Percentiles rank a stretch among this genome's conserved stretches.
Evolutionary conservation across 2,888 invertebrate species (phyloP).

Genomic region (Phytoseiulus persimilis): DNA sequence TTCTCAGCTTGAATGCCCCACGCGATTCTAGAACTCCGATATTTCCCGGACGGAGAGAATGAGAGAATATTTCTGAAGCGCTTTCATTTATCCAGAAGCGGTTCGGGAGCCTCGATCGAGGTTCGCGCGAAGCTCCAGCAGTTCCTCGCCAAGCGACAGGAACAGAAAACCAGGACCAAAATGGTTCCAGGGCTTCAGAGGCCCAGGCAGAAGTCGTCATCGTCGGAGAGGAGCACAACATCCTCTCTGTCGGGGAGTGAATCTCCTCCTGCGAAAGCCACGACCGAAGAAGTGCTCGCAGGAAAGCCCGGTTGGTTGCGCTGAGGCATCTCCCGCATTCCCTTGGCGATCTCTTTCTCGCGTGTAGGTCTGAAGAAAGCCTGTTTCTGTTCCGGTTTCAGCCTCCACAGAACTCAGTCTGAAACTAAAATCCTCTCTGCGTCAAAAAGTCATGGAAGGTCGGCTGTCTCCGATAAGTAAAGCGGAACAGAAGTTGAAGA

Average conservation of each 20-base stretch:
- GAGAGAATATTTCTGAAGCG: neutral
- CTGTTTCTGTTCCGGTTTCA: neutral
- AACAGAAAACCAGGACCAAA: conserved; percentile 17
- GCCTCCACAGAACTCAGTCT: conserved; percentile 6
- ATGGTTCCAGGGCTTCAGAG: neutral
- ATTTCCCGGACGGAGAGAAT: neutral
- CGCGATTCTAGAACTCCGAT: no score
- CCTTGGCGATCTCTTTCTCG: neutral
- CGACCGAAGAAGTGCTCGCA: neutral
- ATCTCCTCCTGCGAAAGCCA: neutral
- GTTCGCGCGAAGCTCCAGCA: conserved; percentile 28
- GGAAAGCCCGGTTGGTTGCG: neutral
- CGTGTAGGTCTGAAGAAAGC: neutral
- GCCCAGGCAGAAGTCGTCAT: neutral
- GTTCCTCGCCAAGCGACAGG: conserved; percentile 15
- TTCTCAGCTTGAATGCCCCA: no score
- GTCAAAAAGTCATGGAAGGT: conserved; percentile 34
- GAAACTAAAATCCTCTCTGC: conserved; percentile 11
- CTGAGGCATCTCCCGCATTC: neutral
- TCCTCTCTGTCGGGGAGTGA: conserved; percentile 18
- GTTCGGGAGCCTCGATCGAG: conserved; percentile 9
- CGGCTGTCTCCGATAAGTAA: conserved; percentile 14
- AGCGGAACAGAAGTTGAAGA: neutral
- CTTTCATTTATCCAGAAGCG: neutral
- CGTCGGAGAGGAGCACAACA: conserved; percentile 28